Conservation (phyloP, 2,113 vertebrate genomes). For the Trogon melanurus region DNA sequence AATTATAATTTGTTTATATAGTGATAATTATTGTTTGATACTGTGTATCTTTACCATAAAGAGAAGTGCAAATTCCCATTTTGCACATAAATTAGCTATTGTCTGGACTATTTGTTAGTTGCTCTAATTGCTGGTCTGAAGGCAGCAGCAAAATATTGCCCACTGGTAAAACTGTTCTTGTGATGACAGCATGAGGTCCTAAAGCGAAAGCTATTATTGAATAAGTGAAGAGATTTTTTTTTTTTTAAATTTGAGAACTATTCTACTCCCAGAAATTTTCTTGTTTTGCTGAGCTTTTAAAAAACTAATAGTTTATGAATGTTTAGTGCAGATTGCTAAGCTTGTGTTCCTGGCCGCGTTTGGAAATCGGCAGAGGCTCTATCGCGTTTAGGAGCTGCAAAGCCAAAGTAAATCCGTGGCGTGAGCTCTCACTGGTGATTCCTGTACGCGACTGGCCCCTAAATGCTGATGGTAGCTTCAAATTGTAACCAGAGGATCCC, state of each 20-base stretch:
- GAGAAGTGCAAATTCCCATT: not conserved
- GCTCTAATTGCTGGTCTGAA: slow-evolving; percentile 21
- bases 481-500: slow-evolving; percentile 2
- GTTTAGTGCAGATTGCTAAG: not conserved
- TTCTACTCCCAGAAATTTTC: not conserved
- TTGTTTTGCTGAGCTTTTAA: not conserved
- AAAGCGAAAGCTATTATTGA: not conserved
- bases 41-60: not conserved
- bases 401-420: not conserved
- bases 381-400: not conserved
- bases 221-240: not conserved
- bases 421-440: not conserved
- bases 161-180: slow-evolving; percentile 1
- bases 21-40: not conserved
- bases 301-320: not conserved
- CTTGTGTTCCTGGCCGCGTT: not conserved
- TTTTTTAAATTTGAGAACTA: not conserved
- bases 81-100: not conserved
- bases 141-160: slow-evolving; percentile 22
- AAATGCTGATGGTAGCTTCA: not conserved
- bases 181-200: not conserved
- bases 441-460: not conserved
- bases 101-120: slow-evolving; percentile 12
- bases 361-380: not conserved
- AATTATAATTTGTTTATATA: not conserved